Evolutionary conservation across 1,140 invertebrate genomes (phyloP).

Genomic region (Caenorhabditis elegans): WBcel235 BX284604.4:9257501-9258000

Average conservation of each 20-base stretch:
- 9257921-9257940: too few relatives aligned
- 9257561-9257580: background rate
- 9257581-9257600: background rate
- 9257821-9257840: too few relatives aligned
- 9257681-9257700: background rate
- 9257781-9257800: too few relatives aligned
- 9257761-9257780: too few relatives aligned
- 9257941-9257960: too few relatives aligned
- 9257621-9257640: background rate
- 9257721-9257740: background rate
- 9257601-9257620: background rate
- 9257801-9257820: too few relatives aligned
- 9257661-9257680: background rate
- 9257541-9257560: background rate
- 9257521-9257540: background rate
- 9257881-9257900: too few relatives aligned
- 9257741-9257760: background rate
- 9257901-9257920: too few relatives aligned
- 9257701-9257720: constrained; percentile 5
- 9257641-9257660: background rate
- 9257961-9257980: too few relatives aligned
- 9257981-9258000: too few relatives aligned
- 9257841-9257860: too few relatives aligned
- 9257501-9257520: background rate
- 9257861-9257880: too few relatives aligned